Base-by-base conservation (phyloP, 2,113 vertebrate genomes). In the Cinclus cinclus region DNA sequence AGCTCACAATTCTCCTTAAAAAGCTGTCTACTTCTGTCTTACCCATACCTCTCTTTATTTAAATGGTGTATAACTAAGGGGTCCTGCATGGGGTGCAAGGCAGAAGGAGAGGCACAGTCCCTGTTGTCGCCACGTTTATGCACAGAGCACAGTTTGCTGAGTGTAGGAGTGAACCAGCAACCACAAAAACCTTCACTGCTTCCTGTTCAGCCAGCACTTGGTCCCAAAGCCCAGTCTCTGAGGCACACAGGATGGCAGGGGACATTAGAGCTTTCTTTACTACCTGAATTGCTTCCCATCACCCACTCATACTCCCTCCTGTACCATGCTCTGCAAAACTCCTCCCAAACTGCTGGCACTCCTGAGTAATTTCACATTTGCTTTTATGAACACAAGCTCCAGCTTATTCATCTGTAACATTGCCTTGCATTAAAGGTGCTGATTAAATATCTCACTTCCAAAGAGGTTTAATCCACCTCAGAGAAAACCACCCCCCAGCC, bases 361-460 rank as follows among this genome's bases (percentile, higher is more conserved):
- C 70, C 74, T 62, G 75, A 87, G 75, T 39, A 58, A 58, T 77
- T 62, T 86, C 85, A 73, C 46, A 73, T 83, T 86, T 76, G 19
- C 31, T 93, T 94, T 90, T 70, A 92, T 35, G 59, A 81, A 70
- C 58, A 76, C 85, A 63, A 94, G 63, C 39, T 90, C 67, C 83
- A 83, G 79, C 42, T 77, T 88, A 92, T 94, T 90, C 3, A 7
- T 33, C 88, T 90, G 88, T 88, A 70, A 47, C 59, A 30, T 12
- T 42, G 68, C 63, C 46, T 88, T 0, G 0, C 68, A 55, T 67
- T 86, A 65, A 70, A 90, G 86, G 55, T 55, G 35, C 85, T 88
- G 88, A 92, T 97, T 88, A 93, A 92, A 95, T 59, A 64, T 55
- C 71, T 90, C 42, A 12, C 67, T 90, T 80, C 47, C 88, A 80